phyloP scores from a whole-genome alignment of 2,797 vertebrate genomes.

The Erithacus rubecula region DNA sequence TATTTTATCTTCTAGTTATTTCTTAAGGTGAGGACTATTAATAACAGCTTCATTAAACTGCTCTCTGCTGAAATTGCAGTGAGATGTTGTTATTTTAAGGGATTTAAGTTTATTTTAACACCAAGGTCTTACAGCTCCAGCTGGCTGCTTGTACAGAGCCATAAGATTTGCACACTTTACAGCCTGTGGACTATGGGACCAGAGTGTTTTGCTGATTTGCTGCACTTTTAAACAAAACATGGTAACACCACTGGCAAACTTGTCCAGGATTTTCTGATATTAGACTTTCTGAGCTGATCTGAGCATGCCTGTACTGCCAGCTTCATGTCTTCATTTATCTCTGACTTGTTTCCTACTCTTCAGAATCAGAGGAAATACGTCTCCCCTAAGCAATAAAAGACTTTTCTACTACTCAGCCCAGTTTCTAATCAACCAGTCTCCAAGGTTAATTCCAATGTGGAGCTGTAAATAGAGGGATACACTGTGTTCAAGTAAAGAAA shows the following conservation, averaged over 20 bases:
- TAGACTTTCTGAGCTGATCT: neutral
- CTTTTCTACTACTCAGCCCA: neutral
- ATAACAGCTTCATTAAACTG: neutral
- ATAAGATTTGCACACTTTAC: neutral
- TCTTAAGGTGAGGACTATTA: neutral
- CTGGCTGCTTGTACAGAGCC: rapidly evolving
- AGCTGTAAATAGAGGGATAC: slow-evolving; percentile 43
- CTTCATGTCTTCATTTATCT: neutral
- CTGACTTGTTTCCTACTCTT: neutral
- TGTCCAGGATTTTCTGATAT: rapidly evolving
- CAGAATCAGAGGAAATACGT: neutral
- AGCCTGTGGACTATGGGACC: neutral
- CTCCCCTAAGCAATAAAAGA: slow-evolving; percentile 1
- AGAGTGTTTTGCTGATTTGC: neutral
- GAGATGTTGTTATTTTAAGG: neutral
- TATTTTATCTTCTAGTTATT: neutral
- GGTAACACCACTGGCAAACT: rapidly evolving
- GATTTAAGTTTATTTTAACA: neutral
- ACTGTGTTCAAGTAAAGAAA: slow-evolving; percentile 62
- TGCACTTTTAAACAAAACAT: neutral
- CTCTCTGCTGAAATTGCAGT: rapidly evolving
- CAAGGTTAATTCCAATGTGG: slow-evolving; percentile 59
- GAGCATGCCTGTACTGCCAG: neutral
- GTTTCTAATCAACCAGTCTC: slow-evolving; percentile 13
- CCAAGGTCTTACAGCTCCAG: neutral